Conservation (phyloP, 2,888 invertebrate species). For the Ellobium chinense region DNA sequence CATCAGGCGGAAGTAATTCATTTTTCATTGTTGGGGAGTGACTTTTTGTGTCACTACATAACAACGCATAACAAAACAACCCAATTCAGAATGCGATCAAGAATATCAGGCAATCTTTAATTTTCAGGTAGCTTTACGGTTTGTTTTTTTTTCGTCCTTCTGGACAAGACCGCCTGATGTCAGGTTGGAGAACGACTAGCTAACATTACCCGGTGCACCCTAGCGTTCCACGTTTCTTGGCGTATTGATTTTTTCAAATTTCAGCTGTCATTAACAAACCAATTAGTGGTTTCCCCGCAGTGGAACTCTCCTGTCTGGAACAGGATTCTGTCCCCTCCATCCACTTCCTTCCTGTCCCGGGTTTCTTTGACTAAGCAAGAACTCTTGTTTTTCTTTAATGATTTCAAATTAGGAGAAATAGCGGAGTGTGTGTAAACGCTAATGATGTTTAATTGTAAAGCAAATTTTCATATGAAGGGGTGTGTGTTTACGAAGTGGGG, state of each 20-base stretch:
- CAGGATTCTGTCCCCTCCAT: not conserved
- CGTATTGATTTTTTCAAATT: slow-evolving; percentile 19
- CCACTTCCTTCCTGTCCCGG: slow-evolving; percentile 3
- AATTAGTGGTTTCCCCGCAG: slow-evolving; percentile 9
- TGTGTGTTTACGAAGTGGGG: slow-evolving; percentile 18
- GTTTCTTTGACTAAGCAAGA: no score
- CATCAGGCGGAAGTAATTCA: no score
- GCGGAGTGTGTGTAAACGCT: not conserved
- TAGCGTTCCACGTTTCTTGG: no score
- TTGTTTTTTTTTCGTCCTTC: no score
- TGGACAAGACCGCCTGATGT: not conserved
- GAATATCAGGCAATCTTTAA: no score
- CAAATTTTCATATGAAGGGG: not conserved
- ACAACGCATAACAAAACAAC: no score
- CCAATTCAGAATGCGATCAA: no score
- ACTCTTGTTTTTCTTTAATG: slow-evolving; percentile 17
- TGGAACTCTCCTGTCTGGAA: not conserved
- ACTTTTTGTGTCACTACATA: no score
- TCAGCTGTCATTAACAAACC: not conserved
- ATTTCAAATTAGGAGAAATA: slow-evolving; percentile 28
- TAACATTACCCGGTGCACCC: not conserved
- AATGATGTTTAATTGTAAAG: slow-evolving; percentile 34
- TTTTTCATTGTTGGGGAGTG: no score
- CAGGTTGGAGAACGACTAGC: not conserved
- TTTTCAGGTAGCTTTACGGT: no score